Evolutionary conservation across 2,888 invertebrate species (phyloP).

Genomic region (Drosophila subquinaria): DNA sequence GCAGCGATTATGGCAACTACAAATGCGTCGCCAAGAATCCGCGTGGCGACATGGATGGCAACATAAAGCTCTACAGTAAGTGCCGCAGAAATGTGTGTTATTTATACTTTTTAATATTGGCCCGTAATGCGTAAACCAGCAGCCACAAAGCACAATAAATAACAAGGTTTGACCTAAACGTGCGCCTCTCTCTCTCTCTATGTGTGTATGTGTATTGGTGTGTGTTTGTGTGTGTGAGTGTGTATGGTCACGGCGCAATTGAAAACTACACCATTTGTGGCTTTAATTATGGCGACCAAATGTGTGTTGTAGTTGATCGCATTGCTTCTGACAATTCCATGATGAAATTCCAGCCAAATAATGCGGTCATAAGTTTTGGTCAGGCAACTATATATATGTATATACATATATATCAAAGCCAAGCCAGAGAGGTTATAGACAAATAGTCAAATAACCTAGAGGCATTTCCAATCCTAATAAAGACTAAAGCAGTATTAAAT

Average conservation of each 20-base stretch:
- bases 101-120: constrained; percentile 72
- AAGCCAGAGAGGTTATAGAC: background rate
- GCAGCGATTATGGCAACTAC: constrained; percentile 94
- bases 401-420: background rate
- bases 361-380: constrained; percentile 52
- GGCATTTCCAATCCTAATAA: background rate
- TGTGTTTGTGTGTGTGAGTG: constrained; percentile 8
- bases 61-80: constrained; percentile 95
- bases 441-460: background rate
- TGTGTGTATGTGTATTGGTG: constrained; percentile 17
- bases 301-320: constrained; percentile 36
- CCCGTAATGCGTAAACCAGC: constrained; percentile 15
- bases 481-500: background rate
- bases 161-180: constrained; percentile 35
- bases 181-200: background rate
- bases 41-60: constrained; percentile 95
- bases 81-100: constrained; percentile 77
- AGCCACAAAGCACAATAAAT: constrained; percentile 51
- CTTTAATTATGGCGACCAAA: constrained; percentile 70
- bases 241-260: constrained; percentile 42
- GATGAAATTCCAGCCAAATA: constrained; percentile 38
- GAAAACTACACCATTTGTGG: constrained; percentile 69
- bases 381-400: constrained; percentile 2
- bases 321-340: constrained; percentile 17
- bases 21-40: constrained; percentile 96